Percentiles rank a stretch among this genome's conserved stretches.
Evolutionary conservation across 2,888 invertebrate genomes (phyloP).

Genomic region (Pollenia angustigena): DNA sequence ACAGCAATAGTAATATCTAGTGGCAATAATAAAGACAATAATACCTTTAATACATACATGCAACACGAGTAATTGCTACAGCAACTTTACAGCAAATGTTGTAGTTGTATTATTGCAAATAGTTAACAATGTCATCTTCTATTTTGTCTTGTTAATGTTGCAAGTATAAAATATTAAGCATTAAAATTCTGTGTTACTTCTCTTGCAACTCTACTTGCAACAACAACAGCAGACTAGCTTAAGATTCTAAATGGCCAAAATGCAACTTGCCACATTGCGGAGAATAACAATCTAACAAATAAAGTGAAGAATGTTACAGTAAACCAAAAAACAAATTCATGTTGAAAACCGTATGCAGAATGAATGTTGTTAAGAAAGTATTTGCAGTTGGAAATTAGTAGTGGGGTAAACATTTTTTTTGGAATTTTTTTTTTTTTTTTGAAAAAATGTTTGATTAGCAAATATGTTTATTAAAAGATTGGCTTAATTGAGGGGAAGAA

Average conservation of each 20-base stretch:
- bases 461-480: background rate
- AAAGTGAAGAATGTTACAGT: slow-evolving; percentile 28
- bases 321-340: slow-evolving; percentile 36
- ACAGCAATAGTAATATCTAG: background rate
- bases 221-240: slow-evolving; percentile 23
- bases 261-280: background rate
- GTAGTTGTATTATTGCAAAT: background rate
- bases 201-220: background rate
- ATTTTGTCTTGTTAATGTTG: slow-evolving; percentile 12
- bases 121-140: background rate
- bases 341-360: slow-evolving; percentile 25
- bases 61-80: slow-evolving; percentile 9
- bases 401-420: background rate
- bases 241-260: background rate
- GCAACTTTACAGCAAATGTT: slow-evolving; percentile 1
- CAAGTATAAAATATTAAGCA: slow-evolving; percentile 25
- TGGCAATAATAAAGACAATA: slow-evolving; percentile 23
- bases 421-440: too few relatives aligned
- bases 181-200: slow-evolving; percentile 12
- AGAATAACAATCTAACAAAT: background rate
- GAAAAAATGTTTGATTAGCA: too few relatives aligned
- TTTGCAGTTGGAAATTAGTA: slow-evolving; percentile 22
- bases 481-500: too few relatives aligned
- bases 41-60: slow-evolving; percentile 17
- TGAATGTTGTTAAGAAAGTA: slow-evolving; percentile 52